phyloP scores from a whole-genome alignment of 2,888 invertebrate genomes.

The Embidobia sp. region DNA sequence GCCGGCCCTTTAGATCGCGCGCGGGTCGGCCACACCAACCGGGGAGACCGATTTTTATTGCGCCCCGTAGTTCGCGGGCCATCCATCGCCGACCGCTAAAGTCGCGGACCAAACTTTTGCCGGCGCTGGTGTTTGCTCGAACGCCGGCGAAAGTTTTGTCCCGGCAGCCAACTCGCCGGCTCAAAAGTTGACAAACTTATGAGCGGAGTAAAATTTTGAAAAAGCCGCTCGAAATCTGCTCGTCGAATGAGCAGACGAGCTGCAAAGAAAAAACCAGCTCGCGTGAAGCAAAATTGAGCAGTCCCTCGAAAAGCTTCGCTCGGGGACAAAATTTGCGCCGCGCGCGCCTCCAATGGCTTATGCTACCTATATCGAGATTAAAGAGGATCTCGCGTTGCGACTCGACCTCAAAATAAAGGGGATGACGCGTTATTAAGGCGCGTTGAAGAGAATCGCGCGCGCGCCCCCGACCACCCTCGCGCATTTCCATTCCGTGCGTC shows the following conservation, averaged over 20 bases:
- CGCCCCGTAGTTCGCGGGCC: background rate
- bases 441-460: slow-evolving; percentile 57
- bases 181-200: too few relatives aligned
- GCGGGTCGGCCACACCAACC: slow-evolving; percentile 32
- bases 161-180: background rate
- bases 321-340: slow-evolving; percentile 68
- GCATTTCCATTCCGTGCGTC: slow-evolving; percentile 63
- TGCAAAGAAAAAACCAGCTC: too few relatives aligned
- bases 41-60: slow-evolving; percentile 72
- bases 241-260: too few relatives aligned
- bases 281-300: too few relatives aligned
- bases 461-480: slow-evolving; percentile 44
- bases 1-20: too few relatives aligned
- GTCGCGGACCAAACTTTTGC: slow-evolving; percentile 66
- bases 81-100: slow-evolving; percentile 13
- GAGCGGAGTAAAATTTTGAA: too few relatives aligned
- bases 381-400: slow-evolving; percentile 75
- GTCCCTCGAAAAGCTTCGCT: slow-evolving; percentile 10
- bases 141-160: slow-evolving; percentile 56
- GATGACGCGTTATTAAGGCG: slow-evolving; percentile 76
- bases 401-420: slow-evolving; percentile 76
- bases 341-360: slow-evolving; percentile 66
- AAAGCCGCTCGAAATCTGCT: too few relatives aligned
- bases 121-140: slow-evolving; percentile 69
- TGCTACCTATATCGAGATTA: slow-evolving; percentile 76